Percentiles rank a stretch among this genome's conserved stretches.
Evolutionary conservation across 2,797 vertebrate genomes (phyloP).

Genomic region (Mormyrus proboscirostris): DNA sequence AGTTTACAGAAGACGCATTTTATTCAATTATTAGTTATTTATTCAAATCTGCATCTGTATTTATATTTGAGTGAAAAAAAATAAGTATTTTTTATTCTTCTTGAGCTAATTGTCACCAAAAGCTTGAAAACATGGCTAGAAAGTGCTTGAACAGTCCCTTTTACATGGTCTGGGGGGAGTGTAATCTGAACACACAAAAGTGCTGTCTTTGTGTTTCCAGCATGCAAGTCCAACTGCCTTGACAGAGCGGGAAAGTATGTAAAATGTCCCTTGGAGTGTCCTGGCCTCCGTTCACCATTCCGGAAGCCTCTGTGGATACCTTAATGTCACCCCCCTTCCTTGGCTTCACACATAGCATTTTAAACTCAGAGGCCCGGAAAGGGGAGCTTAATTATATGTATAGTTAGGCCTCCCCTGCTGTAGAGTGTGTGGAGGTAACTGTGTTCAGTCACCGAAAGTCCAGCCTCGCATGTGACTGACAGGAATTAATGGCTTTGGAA

Average conservation of each 20-base stretch:
- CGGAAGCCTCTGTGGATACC: not conserved
- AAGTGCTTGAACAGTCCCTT: not conserved
- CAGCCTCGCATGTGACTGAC: not conserved
- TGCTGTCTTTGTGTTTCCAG: not conserved
- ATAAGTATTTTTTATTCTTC: not conserved
- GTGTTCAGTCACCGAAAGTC: not conserved
- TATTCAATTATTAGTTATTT: too few species aligned
- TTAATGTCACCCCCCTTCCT: not conserved
- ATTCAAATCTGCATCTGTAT: not conserved
- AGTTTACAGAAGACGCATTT: not conserved
- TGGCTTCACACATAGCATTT: not conserved
- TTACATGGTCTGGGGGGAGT: not conserved
- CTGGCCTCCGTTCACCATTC: not conserved
- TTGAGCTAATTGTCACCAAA: not conserved
- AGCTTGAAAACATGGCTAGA: not conserved
- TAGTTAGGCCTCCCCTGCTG: slow-evolving; percentile 9
- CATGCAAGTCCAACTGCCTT: not conserved
- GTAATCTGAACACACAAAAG: not conserved
- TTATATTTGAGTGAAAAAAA: not conserved
- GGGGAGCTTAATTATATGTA: not conserved
- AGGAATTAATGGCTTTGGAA: not conserved
- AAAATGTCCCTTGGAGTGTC: not conserved
- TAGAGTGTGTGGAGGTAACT: not conserved
- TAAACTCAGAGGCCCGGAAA: not conserved
- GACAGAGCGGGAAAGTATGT: not conserved